Conservation (phyloP, 2,797 vertebrate genomes). For the Cuniculus paca region DNA sequence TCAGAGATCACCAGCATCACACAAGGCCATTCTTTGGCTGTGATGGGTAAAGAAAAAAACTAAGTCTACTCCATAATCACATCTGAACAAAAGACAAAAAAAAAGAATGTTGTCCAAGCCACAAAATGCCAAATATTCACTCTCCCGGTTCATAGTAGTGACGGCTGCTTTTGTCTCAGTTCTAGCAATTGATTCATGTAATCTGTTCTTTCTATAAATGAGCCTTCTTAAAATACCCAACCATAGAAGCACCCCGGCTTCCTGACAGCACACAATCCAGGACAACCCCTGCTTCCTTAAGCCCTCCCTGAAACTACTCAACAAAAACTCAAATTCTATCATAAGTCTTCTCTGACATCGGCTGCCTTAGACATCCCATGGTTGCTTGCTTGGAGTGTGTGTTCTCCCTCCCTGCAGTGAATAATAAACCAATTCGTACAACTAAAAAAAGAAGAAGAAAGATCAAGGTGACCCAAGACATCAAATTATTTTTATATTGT, state of each 20-base stretch:
- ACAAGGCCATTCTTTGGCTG: constrained; percentile 3
- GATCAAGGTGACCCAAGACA: constrained; percentile 34
- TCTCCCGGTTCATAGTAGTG: not conserved
- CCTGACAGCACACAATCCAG: constrained; percentile 9
- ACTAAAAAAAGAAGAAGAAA: not conserved
- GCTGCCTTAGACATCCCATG: not conserved
- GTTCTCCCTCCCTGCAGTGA: not conserved
- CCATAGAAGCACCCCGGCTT: not conserved
- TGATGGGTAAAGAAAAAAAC: not conserved
- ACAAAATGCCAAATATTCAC: not conserved
- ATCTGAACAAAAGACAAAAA: constrained; percentile 15
- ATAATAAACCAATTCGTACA: constrained; percentile 37
- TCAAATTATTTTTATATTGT: constrained; percentile 62
- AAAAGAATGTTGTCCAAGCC: constrained; percentile 14
- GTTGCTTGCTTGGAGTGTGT: not conserved
- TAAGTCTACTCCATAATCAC: not conserved
- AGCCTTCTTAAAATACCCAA: not conserved
- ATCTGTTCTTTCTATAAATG: not conserved
- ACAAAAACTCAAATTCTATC: constrained; percentile 42
- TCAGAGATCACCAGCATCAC: not conserved
- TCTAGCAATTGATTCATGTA: not conserved
- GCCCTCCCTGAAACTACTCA: not conserved
- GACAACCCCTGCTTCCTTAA: constrained; percentile 39
- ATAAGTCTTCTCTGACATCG: constrained; percentile 47
- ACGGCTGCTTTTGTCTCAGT: not conserved